Conservation (phyloP, 2,888 invertebrate genomes). For the Ophion obscuratus region DNA sequence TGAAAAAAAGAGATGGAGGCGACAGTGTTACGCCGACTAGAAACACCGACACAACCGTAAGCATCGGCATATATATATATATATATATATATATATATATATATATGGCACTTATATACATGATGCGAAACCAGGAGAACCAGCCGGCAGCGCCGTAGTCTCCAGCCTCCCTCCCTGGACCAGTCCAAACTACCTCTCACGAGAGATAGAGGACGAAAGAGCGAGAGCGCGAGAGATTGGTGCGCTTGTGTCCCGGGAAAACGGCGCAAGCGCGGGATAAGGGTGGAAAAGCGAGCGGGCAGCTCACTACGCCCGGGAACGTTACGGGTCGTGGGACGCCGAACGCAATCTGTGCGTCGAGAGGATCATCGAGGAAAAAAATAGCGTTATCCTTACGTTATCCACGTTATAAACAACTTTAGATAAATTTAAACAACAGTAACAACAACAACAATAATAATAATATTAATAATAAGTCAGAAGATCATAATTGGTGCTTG, state of each 20-base stretch:
- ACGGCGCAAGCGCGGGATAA: constrained; percentile 79
- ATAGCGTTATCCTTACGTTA: constrained; percentile 43
- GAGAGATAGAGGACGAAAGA: constrained; percentile 59
- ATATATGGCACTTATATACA: constrained; percentile 12
- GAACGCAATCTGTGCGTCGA: constrained; percentile 71
- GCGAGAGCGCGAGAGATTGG: constrained; percentile 48
- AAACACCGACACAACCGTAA: constrained; percentile 37
- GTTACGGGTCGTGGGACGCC: constrained; percentile 78
- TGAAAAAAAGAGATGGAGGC: constrained; percentile 17
- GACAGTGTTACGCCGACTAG: constrained; percentile 26
- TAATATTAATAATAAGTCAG: constrained; percentile 1
- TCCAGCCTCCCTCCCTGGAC: constrained; percentile 46
- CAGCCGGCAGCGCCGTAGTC: constrained; percentile 49
- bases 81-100: not conserved
- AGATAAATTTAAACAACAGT: constrained; percentile 13
- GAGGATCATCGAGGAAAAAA: constrained; percentile 38
- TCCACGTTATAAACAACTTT: constrained; percentile 36
- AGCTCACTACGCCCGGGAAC: constrained; percentile 83
- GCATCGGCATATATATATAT: constrained; percentile 9
- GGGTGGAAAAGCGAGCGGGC: constrained; percentile 81
- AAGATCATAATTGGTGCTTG: not conserved
- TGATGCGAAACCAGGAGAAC: constrained; percentile 37
- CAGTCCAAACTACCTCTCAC: constrained; percentile 49
- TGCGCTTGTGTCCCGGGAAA: constrained; percentile 70
- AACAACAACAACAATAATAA: not conserved